These are phyloP conservation scores for Proales similis DNA, from an alignment of 1,140 invertebrate species.

Conservation along the genomic window DNA sequence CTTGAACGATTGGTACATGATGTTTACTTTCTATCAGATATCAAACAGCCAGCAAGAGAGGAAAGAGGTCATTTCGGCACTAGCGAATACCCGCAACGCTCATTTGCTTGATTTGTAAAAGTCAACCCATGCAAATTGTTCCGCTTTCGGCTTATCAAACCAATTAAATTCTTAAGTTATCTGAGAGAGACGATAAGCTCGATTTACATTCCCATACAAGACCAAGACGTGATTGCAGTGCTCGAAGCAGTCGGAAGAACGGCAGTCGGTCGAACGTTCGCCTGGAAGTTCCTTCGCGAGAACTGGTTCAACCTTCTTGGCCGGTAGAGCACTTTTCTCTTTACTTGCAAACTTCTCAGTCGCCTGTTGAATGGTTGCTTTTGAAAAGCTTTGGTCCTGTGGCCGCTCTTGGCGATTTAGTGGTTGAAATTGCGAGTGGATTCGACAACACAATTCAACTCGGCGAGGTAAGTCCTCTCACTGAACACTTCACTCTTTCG, in stretches of 20 bases:
- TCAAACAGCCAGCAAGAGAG: background rate
- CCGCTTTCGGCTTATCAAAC: background rate
- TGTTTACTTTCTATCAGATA: background rate
- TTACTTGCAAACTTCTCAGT: no score
- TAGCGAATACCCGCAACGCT: background rate
- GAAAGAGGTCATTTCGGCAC: background rate
- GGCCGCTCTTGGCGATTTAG: background rate
- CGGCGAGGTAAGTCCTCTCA: background rate
- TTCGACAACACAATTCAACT: background rate
- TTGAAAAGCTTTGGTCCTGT: no score
- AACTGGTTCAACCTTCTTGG: background rate
- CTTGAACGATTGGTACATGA: background rate
- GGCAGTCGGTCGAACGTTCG: background rate
- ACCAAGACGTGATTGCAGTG: background rate
- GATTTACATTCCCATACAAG: background rate
- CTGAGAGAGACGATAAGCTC: background rate
- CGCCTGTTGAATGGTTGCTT: no score
- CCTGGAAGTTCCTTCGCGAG: background rate
- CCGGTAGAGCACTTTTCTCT: no score
- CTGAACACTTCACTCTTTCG: background rate
- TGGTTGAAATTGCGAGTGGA: background rate
- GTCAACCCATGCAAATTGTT: background rate
- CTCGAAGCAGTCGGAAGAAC: background rate
- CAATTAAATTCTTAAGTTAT: constrained; percentile 10
- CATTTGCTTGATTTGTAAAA: constrained; percentile 1